Evolutionary conservation across 2,888 invertebrate genomes (phyloP).

Genomic region (Carterocephalus palaemon): DNA sequence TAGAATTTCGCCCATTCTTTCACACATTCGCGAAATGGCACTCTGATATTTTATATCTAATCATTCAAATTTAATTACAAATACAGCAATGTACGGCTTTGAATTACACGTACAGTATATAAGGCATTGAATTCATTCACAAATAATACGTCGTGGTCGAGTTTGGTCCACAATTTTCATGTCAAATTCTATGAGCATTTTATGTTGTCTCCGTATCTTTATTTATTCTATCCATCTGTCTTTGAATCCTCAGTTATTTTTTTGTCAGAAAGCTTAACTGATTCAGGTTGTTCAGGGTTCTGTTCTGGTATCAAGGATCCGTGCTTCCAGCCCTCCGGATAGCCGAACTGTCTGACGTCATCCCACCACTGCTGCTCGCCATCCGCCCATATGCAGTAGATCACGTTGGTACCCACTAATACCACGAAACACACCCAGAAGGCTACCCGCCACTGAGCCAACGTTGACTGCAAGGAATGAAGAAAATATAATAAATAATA

Average conservation of each 20-base stretch:
- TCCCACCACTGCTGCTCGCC: constrained; percentile 88
- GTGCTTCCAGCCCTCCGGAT: constrained; percentile 65
- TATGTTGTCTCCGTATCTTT: constrained; percentile 28
- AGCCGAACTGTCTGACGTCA: constrained; percentile 74
- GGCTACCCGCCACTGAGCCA: constrained; percentile 83
- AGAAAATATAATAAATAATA: too few species aligned
- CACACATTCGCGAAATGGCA: too few species aligned
- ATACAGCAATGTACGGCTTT: too few species aligned
- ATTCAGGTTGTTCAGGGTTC: constrained; percentile 46
- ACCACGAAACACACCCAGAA: constrained; percentile 86
- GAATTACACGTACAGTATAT: too few species aligned
- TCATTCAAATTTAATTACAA: too few species aligned
- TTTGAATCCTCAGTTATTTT: constrained; percentile 5
- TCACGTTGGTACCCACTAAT: constrained; percentile 80
- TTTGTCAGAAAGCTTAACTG: constrained; percentile 44
- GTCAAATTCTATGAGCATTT: not conserved
- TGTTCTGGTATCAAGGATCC: constrained; percentile 51
- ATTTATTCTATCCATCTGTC: constrained; percentile 13
- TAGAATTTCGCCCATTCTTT: too few species aligned
- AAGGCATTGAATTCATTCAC: too few species aligned
- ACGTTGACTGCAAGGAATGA: constrained; percentile 77
- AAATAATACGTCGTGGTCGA: too few species aligned
- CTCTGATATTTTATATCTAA: too few species aligned
- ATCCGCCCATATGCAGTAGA: constrained; percentile 83
- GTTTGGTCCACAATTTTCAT: not conserved